Conservation (phyloP, 2,888 invertebrate species). For the Gryllus longicercus region DNA sequence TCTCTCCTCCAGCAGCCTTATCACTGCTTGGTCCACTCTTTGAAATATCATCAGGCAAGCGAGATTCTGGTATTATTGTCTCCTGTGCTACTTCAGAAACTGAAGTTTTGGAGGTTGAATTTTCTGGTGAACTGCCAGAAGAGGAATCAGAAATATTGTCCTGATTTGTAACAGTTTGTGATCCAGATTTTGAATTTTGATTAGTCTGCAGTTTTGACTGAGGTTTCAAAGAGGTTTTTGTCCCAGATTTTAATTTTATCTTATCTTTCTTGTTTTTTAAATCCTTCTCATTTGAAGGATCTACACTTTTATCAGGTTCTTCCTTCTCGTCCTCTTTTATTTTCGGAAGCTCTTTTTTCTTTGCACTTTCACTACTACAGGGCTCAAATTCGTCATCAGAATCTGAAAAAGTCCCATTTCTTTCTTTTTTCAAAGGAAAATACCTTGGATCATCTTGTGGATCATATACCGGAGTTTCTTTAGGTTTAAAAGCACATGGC, state of each 20-base stretch:
- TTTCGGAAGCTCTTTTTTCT: slow-evolving; percentile 25
- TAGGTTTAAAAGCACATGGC: slow-evolving; percentile 20
- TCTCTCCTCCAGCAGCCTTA: slow-evolving; percentile 19
- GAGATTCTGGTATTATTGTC: not conserved
- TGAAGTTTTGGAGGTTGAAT: no score
- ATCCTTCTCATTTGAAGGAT: not conserved
- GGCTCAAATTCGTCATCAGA: slow-evolving; percentile 60
- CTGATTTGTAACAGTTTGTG: no score
- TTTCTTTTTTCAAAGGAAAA: slow-evolving; percentile 65
- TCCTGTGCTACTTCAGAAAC: slow-evolving; percentile 28
- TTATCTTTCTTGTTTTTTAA: slow-evolving; percentile 26
- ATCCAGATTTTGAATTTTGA: no score
- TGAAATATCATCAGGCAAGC: not conserved
- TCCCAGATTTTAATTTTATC: slow-evolving; percentile 24
- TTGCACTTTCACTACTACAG: slow-evolving; percentile 47
- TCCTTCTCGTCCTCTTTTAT: slow-evolving; percentile 24
- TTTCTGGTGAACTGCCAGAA: no score
- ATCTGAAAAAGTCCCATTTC: slow-evolving; percentile 64
- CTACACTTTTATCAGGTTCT: slow-evolving; percentile 11
- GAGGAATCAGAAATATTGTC: no score
- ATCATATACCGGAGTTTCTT: slow-evolving; percentile 41
- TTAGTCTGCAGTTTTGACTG: no score
- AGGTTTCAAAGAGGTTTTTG: no score
- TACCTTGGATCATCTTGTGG: slow-evolving; percentile 69
- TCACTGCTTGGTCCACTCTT: slow-evolving; percentile 18